phyloP scores from a whole-genome alignment of 2,888 invertebrate species.

The Byasa hedistus region DNA sequence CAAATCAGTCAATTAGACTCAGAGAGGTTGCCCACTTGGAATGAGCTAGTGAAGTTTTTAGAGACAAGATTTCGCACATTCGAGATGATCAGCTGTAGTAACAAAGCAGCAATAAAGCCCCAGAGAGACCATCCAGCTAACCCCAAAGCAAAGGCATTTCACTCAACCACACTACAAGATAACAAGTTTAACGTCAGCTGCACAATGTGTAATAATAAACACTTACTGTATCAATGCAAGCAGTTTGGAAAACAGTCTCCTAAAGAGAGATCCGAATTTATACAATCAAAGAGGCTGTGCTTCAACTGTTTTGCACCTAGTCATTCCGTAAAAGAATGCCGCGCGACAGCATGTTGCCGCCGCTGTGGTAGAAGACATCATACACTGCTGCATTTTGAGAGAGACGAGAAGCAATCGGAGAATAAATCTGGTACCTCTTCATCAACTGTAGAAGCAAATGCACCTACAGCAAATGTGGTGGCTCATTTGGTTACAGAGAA shows the following conservation, averaged over 20 bases:
- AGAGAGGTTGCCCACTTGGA: neutral
- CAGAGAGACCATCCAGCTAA: neutral
- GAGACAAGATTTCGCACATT: neutral
- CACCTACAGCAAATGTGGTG: neutral
- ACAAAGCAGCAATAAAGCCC: neutral
- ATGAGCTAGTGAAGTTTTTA: slow-evolving; percentile 4
- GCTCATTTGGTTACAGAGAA: slow-evolving; percentile 2
- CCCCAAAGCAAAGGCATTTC: neutral
- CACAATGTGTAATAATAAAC: neutral
- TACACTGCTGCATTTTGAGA: neutral
- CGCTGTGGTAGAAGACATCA: slow-evolving; percentile 1
- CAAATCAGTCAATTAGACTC: neutral
- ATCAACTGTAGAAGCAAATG: neutral
- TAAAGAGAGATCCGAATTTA: neutral
- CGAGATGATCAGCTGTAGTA: neutral
- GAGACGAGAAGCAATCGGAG: neutral
- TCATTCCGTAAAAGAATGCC: neutral
- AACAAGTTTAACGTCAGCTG: neutral
- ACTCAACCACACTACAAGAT: neutral
- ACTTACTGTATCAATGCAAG: neutral
- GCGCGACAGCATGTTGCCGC: neutral
- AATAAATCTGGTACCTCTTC: neutral
- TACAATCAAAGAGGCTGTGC: slow-evolving; percentile 2
- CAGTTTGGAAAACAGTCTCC: neutral
- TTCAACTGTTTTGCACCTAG: slow-evolving; percentile 3